Base-by-base conservation (phyloP, 1,140 invertebrate species). In the Hycleus phaleratus region DNA sequence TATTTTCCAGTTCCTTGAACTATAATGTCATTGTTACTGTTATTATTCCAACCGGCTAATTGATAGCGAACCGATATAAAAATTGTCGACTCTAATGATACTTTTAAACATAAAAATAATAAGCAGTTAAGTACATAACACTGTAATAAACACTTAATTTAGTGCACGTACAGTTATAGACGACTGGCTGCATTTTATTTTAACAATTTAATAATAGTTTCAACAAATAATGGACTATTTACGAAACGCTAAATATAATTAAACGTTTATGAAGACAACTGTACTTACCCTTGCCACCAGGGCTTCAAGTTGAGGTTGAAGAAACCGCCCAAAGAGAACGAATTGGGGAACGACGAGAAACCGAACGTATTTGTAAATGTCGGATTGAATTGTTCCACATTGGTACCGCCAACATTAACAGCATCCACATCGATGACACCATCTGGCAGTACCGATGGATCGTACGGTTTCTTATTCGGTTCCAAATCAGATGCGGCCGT, bases 241-340 rank as follows among this genome's bases (percentile, higher is more conserved):
- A 43, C 11, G 24, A 18, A 18, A 18, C 18, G 12, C 12, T 12
- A 12, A 12, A 12, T 12, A 18, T 18, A 32, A 32, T 5, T 7
- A 50, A 56, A 18, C 4, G 7, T 32, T 6, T 55, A 52, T 12
- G 12, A 4, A 55, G 7, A 40, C 63, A 32, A 32, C 32, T 32
- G n/a, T 39, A 64, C 76, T 77, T 63, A 78, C 77, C 77, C 77
- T 62, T 78, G 77, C 71, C 71, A 73, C 77, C 77, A 78, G 56
- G 73, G 76, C 53, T 74, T 70, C 25, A 60, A 46, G 1, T 65
- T 62, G 12, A 56, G 43, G 11, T 62, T 60, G 39, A 69, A 66
- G 50, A 68, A 61, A 49, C 67, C 67, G 56, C 0, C 68, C 67
- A 46, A 69, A 62, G 24, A 65, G 52, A 12, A 58, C 55, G 26